Base-by-base conservation (phyloP, 2,113 vertebrate genomes). In the Nycticryphes semicollaris region DNA sequence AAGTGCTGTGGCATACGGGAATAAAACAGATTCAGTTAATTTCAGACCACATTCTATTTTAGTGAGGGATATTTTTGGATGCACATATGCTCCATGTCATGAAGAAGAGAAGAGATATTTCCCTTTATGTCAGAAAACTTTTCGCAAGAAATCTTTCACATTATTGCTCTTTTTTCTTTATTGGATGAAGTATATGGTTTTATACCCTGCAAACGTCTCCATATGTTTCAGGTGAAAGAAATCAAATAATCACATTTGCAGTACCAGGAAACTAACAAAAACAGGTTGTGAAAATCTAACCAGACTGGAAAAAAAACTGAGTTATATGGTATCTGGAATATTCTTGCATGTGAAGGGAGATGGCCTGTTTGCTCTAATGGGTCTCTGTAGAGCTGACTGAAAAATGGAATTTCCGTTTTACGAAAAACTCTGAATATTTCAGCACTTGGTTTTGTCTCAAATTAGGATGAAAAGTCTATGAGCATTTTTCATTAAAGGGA, bases 161-260 rank as follows among this genome's bases (percentile, higher is more conserved):
- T 59, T 62, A 57, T 4, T 54, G 6, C 74, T 86, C 28, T 69
- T 87, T 87, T 85, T 89, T 63, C n/a, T 62, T 77, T 63, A 66
- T 47, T 76, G 37, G 28, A 63, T 67, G 28, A 87, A 59, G 6
- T 45, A 15, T 37, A 51, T 43, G 30, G 17, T 13, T 85, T 72
- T 95, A 35, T 85, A 85, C 39, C 16, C 12, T 59, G 18, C 39
- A 21, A 79, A 85, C 39, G 3, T 50, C n/a, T 69, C 41, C 47
- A 4, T 41, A 14, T 53, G 21, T 93, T 82, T 60, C 48, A 69
- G 45, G 56, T 82, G 62, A 94, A 93, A 93, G 37, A 91, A 89
- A 84, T 41, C 27, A 95, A 90, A 92, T 66, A 87, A 82, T 50
- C 69, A 68, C 57, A 64, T 91, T 79, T 91, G 43, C 66, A 87